Percentiles rank a stretch among this genome's conserved stretches.
Conservation (phyloP, 2,113 vertebrate genomes). For the Cariama cristata region DNA sequence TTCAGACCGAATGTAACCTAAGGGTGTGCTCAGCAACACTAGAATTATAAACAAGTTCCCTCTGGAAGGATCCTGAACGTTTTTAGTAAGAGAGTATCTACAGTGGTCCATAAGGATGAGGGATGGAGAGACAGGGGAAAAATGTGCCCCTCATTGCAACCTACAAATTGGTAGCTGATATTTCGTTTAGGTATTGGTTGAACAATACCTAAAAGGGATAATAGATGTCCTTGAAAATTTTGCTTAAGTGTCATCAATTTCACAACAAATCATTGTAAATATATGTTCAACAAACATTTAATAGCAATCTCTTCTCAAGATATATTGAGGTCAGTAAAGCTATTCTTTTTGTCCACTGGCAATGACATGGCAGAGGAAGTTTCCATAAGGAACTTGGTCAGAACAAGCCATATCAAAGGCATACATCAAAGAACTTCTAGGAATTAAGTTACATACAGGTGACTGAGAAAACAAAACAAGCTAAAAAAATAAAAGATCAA, state of each 20-base stretch:
- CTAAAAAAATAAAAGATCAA: not conserved
- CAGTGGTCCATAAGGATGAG: not conserved
- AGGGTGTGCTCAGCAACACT: fast-evolving
- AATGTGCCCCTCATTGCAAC: not conserved
- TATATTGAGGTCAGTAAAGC: not conserved
- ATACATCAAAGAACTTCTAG: not conserved
- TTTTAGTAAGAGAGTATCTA: not conserved
- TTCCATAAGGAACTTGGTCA: not conserved
- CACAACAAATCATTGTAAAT: not conserved
- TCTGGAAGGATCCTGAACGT: not conserved
- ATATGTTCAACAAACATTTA: not conserved
- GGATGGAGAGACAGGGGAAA: not conserved
- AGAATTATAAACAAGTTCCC: not conserved
- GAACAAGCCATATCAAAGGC: not conserved
- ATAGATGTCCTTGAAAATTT: not conserved
- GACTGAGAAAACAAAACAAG: not conserved
- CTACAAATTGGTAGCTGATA: not conserved
- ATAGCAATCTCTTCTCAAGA: not conserved
- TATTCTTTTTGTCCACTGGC: not conserved
- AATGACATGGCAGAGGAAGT: not conserved
- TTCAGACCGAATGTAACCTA: no score
- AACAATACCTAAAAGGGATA: not conserved
- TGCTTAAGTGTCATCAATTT: not conserved
- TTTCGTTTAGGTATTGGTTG: not conserved
- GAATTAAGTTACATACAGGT: not conserved